Evolutionary conservation across 37 sponge, comb jelly and placozoan genomes (phyloP).

Genomic region (Ephydatia muelleri): DNA sequence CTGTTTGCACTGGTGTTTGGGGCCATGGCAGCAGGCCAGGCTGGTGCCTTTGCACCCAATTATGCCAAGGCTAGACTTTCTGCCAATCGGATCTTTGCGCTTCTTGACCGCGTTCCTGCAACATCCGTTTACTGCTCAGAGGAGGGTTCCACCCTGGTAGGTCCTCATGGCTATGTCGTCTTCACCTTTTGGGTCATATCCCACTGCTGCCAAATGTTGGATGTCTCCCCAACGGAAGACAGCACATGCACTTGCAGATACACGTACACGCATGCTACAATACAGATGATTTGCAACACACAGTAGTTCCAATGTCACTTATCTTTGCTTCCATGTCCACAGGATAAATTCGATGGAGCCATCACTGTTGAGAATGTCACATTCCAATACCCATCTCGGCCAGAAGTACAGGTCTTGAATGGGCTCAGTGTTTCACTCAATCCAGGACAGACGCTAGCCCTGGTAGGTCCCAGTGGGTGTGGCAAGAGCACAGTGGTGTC

Average conservation of each 20-base stretch:
- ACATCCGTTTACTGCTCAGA: conserved; percentile 66
- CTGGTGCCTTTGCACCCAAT: conserved; percentile 78
- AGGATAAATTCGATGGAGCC: conserved; percentile 27
- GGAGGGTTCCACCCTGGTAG: conserved; percentile 59
- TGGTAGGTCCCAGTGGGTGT: conserved; percentile 80
- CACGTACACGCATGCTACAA: no score
- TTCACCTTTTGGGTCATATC: not conserved
- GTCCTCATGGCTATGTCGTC: conserved; percentile 1
- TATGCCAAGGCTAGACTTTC: conserved; percentile 80
- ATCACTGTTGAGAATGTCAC: conserved; percentile 48
- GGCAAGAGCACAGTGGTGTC: conserved; percentile 82
- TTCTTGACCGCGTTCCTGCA: conserved; percentile 60
- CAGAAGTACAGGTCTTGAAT: conserved; percentile 51
- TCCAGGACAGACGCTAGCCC: conserved; percentile 69
- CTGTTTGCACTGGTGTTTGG: conserved; percentile 86
- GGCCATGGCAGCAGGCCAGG: conserved; percentile 75
- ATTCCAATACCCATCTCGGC: conserved; percentile 73
- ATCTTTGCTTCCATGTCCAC: not conserved
- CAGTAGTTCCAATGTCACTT: no score
- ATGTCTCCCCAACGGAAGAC: no score
- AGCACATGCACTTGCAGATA: not conserved
- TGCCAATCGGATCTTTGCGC: conserved; percentile 74
- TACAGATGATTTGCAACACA: no score
- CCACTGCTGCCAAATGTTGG: no score
- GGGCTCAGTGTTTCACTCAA: conserved; percentile 35